A percentile compares a stretch with the other conserved stretches of the same genome.
Evolutionary conservation across 2,888 invertebrate genomes (phyloP).

Genomic region (Ochropleura leucogaster): DNA sequence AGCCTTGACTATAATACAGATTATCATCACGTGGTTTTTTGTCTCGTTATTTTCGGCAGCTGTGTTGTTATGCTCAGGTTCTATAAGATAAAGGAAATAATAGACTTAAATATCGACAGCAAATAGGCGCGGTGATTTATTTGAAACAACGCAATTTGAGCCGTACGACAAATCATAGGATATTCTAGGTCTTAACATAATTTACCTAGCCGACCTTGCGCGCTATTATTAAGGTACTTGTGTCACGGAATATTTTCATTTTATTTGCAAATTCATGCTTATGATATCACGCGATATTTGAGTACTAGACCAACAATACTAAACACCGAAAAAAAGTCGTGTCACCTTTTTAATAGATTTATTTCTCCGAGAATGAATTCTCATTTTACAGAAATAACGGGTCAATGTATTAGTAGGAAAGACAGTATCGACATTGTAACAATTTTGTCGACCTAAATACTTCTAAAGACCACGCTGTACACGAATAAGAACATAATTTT

Average conservation of each 20-base stretch:
- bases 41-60: neutral
- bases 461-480: conserved; percentile 26
- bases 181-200: conserved; percentile 60
- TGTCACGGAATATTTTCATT: conserved; percentile 62
- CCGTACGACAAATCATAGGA: conserved; percentile 31
- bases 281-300: conserved; percentile 63
- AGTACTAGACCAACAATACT: conserved; percentile 13
- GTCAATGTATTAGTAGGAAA: conserved; percentile 14
- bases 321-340: neutral
- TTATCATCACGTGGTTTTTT: neutral
- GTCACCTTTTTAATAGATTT: neutral
- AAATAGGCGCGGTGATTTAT: conserved; percentile 31
- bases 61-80: neutral
- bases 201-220: conserved; percentile 62
- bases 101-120: conserved; percentile 20
- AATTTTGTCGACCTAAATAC: conserved; percentile 49
- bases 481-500: conserved; percentile 48
- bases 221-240: conserved; percentile 59
- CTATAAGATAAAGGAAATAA: conserved; percentile 8
- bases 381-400: conserved; percentile 2
- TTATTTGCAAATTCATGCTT: conserved; percentile 56
- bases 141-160: conserved; percentile 27
- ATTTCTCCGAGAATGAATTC: neutral
- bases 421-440: conserved; percentile 23
- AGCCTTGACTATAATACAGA: neutral